phyloP scores from a whole-genome alignment of 2,113 vertebrate genomes.

The Tachuris rubrigastra region DNA sequence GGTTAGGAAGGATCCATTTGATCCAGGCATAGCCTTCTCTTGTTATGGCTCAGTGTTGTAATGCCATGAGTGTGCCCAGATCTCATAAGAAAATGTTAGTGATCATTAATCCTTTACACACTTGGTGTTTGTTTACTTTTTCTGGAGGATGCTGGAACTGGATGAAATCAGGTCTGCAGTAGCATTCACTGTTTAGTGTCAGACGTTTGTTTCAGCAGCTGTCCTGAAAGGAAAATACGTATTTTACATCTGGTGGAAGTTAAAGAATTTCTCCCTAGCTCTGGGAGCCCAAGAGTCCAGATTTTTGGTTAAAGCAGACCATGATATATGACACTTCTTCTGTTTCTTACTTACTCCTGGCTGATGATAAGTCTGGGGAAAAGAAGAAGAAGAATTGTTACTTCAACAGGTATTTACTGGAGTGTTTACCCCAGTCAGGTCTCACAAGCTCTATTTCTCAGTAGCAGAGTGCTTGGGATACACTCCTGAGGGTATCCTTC shows the following conservation, averaged over 20 bases:
- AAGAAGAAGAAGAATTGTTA: neutral
- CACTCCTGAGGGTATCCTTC: neutral
- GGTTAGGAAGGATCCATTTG: neutral
- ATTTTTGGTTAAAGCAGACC: neutral
- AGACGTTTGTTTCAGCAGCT: neutral
- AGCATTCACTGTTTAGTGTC: neutral
- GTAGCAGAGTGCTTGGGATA: neutral
- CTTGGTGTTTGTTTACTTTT: neutral
- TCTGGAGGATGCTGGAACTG: neutral
- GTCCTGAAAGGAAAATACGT: neutral
- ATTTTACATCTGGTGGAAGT: constrained; percentile 37
- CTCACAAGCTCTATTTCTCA: neutral
- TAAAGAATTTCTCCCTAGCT: constrained; percentile 19
- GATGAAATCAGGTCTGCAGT: neutral
- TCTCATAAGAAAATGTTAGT: neutral
- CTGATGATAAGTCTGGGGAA: neutral
- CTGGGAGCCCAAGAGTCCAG: neutral
- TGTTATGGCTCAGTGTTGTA: neutral
- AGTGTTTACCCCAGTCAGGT: neutral
- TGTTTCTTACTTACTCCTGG: neutral
- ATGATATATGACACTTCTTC: neutral
- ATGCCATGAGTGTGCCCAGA: neutral
- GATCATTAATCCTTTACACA: neutral
- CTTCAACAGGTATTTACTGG: neutral
- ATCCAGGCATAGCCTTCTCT: neutral